Evolutionary conservation across 2,797 vertebrate genomes (phyloP), one percentile per base, ranked within the genome.

Genomic region (Squalus acanthias): DNA sequence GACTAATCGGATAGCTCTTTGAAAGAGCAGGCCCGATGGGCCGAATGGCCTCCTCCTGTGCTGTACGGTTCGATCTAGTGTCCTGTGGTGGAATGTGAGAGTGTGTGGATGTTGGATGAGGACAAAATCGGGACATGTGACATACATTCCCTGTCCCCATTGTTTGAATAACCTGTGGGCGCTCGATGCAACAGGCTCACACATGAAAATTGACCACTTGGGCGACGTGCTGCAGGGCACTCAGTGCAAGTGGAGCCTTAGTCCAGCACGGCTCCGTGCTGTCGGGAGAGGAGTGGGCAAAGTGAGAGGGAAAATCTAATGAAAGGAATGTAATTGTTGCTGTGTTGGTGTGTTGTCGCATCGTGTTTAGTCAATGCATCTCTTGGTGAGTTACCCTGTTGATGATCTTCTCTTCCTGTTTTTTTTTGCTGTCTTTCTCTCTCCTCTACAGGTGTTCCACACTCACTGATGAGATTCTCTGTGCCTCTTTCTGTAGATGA

Each of bases 401-500:
- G 91, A 39, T 39, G 13, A n/a, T 3, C 22, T 69, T n/a, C n/a
- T 33, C 29, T 7, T 60, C 57, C 79, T 67, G 1, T 46, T 72
- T 24, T 65, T 93, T 9, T 39, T 67, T 89, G 94, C 96, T 88
- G 50, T 63, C 33, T n/a, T 60, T 33, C 2, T 74, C 0, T 60
- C 24, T 72, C n/a, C 93, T 96, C 70, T 39, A 95, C 39, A 65
- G 85, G 26, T 96, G 26, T 39, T 26, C 79, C n/a, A 1, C 63
- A 17, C 79, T 63, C 79, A 96, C 76, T 79, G 85, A 60, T 96
- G 70, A 5, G 63, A 67, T 46, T 88, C 65, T 96, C 63, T 79
- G 79, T 82, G 50, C 95, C 65, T 89, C 96, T 67, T 9, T 74
- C 65, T 39, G n/a, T 96, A 99, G 99, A 99, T 96, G 99, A 99